phyloP scores from a whole-genome alignment of 1,140 invertebrate genomes.

The Drosophila rufa region DNA sequence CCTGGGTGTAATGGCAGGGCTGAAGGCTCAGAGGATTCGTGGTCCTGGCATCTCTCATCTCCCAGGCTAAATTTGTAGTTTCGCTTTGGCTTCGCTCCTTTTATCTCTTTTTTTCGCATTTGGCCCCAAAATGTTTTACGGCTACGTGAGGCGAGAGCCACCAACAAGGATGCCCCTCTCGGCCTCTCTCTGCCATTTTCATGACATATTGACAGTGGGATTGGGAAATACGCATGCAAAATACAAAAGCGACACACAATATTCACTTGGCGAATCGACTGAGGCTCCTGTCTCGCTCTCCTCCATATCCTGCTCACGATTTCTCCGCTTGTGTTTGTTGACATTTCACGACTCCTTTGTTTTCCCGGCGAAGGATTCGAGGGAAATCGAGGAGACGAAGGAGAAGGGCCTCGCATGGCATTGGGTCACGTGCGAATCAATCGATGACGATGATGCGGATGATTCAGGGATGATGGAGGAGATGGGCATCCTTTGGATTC shows the following conservation, averaged over 20 bases:
- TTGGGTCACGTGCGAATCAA: slow-evolving; percentile 49
- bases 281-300: not conserved
- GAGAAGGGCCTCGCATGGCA: slow-evolving; percentile 7
- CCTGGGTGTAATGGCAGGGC: not conserved
- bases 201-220: slow-evolving; percentile 52
- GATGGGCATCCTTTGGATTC: slow-evolving; percentile 14
- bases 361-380: slow-evolving; percentile 26
- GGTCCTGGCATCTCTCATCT: slow-evolving; percentile 23
- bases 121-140: slow-evolving; percentile 58
- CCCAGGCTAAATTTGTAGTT: slow-evolving; percentile 53
- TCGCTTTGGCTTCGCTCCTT: slow-evolving; percentile 22
- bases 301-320: slow-evolving; percentile 26
- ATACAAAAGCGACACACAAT: slow-evolving; percentile 58
- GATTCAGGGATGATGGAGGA: slow-evolving; percentile 19
- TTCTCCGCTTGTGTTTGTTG: slow-evolving; percentile 42
- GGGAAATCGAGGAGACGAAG: not conserved
- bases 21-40: not conserved
- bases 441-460: slow-evolving; percentile 39
- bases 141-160: slow-evolving; percentile 48
- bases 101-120: slow-evolving; percentile 17
- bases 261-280: slow-evolving; percentile 64
- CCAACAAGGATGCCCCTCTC: slow-evolving; percentile 4
- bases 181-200: not conserved
- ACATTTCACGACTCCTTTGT: slow-evolving; percentile 47
- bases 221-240: slow-evolving; percentile 59